These are phyloP conservation scores for Sebastes iracundus DNA, from an alignment of 2,797 vertebrate genomes.

Conservation along the genomic window DNA sequence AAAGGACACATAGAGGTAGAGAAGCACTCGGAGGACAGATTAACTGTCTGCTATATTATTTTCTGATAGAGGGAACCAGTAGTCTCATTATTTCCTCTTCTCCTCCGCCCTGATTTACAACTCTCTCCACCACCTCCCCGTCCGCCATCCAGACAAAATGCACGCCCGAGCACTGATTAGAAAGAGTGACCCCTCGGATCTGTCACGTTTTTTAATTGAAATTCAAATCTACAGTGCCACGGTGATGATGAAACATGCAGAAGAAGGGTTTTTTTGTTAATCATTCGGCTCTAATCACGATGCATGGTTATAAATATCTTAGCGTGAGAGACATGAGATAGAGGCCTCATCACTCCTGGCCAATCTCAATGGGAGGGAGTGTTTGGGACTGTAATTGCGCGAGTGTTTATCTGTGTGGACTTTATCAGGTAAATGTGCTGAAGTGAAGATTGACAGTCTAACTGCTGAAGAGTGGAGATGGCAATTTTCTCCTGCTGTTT, in stretches of 20 bases:
- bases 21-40: constrained; percentile 26
- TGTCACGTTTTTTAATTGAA: constrained; percentile 72
- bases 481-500: constrained; percentile 54
- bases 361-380: constrained; percentile 43
- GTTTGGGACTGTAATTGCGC: constrained; percentile 56
- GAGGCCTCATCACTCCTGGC: constrained; percentile 36
- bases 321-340: constrained; percentile 59
- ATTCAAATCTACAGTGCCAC: constrained; percentile 63
- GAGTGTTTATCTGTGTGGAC: constrained; percentile 65
- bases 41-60: constrained; percentile 18
- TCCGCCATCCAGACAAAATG: constrained; percentile 42
- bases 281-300: constrained; percentile 68
- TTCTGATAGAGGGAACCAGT: constrained; percentile 18
- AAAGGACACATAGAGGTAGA: neutral
- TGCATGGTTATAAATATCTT: constrained; percentile 71
- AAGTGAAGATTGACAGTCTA: constrained; percentile 56
- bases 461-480: constrained; percentile 45
- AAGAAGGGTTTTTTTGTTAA: constrained; percentile 32
- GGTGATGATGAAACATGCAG: constrained; percentile 60
- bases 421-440: constrained; percentile 69
- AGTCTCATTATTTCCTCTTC: constrained; percentile 41
- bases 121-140: constrained; percentile 2
- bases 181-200: constrained; percentile 66
- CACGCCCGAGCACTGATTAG: constrained; percentile 53
- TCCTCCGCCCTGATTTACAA: constrained; percentile 44